Evolutionary conservation across 2,113 vertebrate genomes (phyloP).

Genomic region (Capreolus pygargus): DNA sequence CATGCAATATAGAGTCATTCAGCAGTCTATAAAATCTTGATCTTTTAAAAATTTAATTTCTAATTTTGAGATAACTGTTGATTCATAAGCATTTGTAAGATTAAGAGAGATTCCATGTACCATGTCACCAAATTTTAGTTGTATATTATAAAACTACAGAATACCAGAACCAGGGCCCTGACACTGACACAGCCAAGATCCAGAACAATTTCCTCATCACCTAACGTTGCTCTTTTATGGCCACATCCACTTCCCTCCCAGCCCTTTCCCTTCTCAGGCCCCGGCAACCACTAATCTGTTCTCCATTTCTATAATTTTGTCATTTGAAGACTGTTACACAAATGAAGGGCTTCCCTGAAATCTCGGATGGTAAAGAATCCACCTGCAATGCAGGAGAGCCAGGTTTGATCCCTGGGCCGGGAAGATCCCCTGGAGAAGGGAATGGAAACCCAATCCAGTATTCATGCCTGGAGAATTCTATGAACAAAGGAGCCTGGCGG

Average conservation of each 20-base stretch:
- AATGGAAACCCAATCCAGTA: not conserved
- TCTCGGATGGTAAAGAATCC: not conserved
- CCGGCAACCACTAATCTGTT: not conserved
- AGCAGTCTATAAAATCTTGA: not conserved
- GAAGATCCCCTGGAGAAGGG: not conserved
- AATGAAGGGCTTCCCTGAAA: not conserved
- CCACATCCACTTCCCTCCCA: not conserved
- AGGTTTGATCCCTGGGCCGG: not conserved
- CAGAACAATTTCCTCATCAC: not conserved
- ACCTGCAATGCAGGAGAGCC: not conserved
- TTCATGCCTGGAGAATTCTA: not conserved
- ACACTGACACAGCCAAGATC: not conserved
- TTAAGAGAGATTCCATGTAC: not conserved
- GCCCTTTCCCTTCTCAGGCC: not conserved
- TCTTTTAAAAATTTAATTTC: not conserved
- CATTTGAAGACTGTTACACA: constrained; percentile 1
- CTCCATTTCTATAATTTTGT: not conserved
- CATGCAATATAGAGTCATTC: not conserved
- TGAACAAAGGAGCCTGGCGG: not conserved
- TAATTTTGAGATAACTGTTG: not conserved
- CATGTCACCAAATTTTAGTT: not conserved
- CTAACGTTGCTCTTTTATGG: not conserved
- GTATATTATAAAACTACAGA: not conserved
- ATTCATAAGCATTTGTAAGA: not conserved
- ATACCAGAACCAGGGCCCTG: not conserved